Conservation (phyloP, 2,113 vertebrate species). For the Hystrix cristata region DNA sequence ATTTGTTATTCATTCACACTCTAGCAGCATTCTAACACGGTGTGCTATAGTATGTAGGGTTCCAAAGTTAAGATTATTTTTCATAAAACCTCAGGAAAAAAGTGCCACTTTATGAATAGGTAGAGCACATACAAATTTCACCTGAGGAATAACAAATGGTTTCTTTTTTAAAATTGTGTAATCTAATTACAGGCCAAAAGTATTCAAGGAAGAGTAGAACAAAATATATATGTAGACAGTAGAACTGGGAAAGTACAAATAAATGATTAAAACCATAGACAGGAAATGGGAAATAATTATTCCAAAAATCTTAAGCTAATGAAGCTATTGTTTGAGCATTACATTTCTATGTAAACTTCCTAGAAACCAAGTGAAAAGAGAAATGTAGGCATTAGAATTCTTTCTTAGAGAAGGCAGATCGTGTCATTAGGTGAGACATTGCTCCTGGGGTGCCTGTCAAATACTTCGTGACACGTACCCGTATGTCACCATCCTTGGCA, state of each 20-base stretch:
- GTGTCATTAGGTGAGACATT: neutral
- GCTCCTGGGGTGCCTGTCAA: neutral
- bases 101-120: constrained; percentile 55
- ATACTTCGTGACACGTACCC: neutral
- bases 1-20: constrained; percentile 38
- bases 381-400: neutral
- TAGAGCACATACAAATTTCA: constrained; percentile 38
- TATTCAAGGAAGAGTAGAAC: constrained; percentile 26
- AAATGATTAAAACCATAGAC: neutral
- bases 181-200: neutral
- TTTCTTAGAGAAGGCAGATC: neutral
- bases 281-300: neutral
- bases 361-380: constrained; percentile 49
- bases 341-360: neutral
- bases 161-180: neutral
- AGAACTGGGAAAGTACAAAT: constrained; percentile 4
- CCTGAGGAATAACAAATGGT: neutral
- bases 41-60: constrained; percentile 56
- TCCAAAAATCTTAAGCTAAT: neutral
- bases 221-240: neutral
- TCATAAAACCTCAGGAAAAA: constrained; percentile 33
- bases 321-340: neutral
- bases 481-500: neutral
- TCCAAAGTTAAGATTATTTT: constrained; percentile 66
- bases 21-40: constrained; percentile 52